Base-by-base conservation (phyloP, 30 jellyfish, hydroid and myxozoan species). In the Sanderia malayensis region DNA sequence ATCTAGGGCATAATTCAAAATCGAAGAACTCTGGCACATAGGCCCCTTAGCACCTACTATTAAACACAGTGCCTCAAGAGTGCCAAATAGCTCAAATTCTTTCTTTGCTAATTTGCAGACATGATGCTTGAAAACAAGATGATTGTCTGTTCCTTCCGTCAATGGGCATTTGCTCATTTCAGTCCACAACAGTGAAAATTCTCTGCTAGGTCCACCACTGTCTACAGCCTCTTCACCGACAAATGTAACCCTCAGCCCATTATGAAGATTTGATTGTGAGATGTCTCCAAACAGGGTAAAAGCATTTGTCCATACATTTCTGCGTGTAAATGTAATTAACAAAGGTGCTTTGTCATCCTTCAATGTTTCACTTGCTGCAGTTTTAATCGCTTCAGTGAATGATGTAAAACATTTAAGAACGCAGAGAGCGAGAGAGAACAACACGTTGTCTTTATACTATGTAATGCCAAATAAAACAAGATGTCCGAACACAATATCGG, bases 131-230 rank as follows among this genome's bases (percentile, higher is more conserved):
- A 49, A 49, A 49, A 49, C 64, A 49, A 49, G 64, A 49, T 49
- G 64, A 49, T 49, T 11, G 18, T 49, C 64, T 49, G 64, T 49
- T 49, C 64, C 64, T 49, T 49, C 64, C 18, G 64, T 49, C 64
- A 49, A 49, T 49, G 64, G 64, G 18, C 64, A 49, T 49, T 49
- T 49, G 64, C 64, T 49, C 64, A 49, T 49, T 49, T 49, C 64
- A 9, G 64, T 49, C 64, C 64, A 49, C 8, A 49, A 24, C 64
- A 49, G 64, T 49, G 64, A 15, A 49, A 49, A 49, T 24, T 49
- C 64, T 49, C 64, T 49, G 64, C 64, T 49, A 24, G 64, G 64
- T 49, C 64, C 64, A 49, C 64, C 64, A 49, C 64, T 49, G 64
- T 49, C 64, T 49, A 49, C 64, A 4, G 64, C 64, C 18, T 49